Percentiles rank a stretch among this genome's conserved stretches.
phyloP scores from a whole-genome alignment of 2,113 vertebrate genomes.

The Papio anubis region DNA sequence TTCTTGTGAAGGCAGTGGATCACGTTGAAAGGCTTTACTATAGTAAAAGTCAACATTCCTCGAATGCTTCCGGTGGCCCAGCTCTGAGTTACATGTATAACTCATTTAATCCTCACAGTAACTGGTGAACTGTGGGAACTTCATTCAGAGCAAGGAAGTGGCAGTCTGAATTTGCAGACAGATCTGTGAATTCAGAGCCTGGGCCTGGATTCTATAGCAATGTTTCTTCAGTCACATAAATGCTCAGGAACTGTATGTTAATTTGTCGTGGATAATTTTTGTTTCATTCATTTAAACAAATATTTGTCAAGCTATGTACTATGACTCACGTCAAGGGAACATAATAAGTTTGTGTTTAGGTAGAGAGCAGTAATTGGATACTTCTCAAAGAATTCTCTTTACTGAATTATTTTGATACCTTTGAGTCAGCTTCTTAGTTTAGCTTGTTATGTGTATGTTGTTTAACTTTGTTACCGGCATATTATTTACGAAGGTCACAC shows the following conservation, averaged over 20 bases:
- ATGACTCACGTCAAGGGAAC: not conserved
- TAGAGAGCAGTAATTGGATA: not conserved
- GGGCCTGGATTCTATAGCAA: not conserved
- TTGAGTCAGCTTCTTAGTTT: not conserved
- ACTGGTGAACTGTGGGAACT: not conserved
- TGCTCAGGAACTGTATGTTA: not conserved
- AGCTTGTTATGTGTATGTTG: not conserved
- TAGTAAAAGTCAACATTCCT: not conserved
- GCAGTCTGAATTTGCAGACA: not conserved
- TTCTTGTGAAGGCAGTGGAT: not conserved
- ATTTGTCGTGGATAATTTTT: not conserved
- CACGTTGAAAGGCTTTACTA: not conserved
- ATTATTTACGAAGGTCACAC: not conserved
- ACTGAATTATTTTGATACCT: conserved; percentile 7
- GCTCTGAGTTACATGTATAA: not conserved
- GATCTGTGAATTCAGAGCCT: not conserved
- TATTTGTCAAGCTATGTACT: not conserved
- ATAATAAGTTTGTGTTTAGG: not conserved
- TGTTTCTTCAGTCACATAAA: not conserved
- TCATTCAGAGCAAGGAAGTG: not conserved
- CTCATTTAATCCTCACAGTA: not conserved
- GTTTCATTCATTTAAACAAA: not conserved
- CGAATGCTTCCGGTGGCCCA: not conserved
- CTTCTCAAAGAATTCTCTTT: not conserved
- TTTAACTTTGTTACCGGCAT: not conserved